These are phyloP conservation scores for Acridotheres tristis DNA, from an alignment of 2,797 vertebrate genomes.

Conservation along the genomic window DNA sequence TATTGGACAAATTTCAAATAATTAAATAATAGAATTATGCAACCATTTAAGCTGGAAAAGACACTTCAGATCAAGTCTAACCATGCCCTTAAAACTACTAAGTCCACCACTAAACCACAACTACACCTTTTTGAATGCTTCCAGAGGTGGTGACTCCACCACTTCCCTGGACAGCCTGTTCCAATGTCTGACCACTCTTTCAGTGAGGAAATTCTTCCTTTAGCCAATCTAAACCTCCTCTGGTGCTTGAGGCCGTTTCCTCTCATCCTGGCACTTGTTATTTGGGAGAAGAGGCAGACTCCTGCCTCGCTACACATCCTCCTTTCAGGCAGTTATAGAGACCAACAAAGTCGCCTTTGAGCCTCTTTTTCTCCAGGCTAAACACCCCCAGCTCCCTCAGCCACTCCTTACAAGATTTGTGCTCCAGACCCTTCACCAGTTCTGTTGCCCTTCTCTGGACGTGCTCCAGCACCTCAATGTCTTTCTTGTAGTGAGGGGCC, in stretches of 20 bases:
- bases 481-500: background rate
- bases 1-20: background rate
- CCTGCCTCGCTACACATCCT: fast-evolving
- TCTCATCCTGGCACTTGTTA: background rate
- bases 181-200: background rate
- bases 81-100: background rate
- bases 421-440: background rate
- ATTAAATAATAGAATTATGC: background rate
- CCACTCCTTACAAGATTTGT: background rate
- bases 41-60: background rate
- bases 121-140: background rate
- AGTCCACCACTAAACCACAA: background rate
- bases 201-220: background rate
- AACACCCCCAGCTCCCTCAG: background rate
- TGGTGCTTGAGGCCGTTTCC: background rate
- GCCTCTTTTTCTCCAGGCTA: background rate
- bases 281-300: background rate
- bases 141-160: background rate
- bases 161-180: background rate
- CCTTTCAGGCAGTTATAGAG: background rate
- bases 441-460: background rate
- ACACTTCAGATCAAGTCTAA: background rate
- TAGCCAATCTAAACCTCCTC: background rate
- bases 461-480: fast-evolving
- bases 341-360: fast-evolving